A percentile compares a stretch with the other conserved stretches of the same genome.
phyloP scores from a whole-genome alignment of 2,888 invertebrate species.

The Celastrina argiolus region DNA sequence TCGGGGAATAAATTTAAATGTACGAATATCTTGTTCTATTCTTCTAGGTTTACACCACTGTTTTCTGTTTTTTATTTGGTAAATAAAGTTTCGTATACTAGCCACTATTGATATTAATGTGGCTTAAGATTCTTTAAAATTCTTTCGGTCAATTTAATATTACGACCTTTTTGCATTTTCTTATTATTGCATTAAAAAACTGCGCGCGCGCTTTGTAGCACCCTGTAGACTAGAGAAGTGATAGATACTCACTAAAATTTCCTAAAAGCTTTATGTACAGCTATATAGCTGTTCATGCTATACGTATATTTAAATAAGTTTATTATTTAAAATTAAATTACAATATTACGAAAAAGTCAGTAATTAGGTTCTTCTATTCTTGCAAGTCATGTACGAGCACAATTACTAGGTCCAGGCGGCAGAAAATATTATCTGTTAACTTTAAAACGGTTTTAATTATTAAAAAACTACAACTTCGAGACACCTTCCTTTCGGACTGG shows the following conservation, averaged over 20 bases:
- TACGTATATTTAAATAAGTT: neutral
- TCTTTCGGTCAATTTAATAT: neutral
- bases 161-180: neutral
- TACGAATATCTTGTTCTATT: neutral
- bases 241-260: conserved; percentile 55
- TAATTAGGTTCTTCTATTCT: too few species aligned
- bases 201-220: conserved; percentile 47
- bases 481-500: neutral
- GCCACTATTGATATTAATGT: neutral
- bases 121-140: too few species aligned
- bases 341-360: too few species aligned
- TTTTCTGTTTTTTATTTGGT: neutral
- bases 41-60: neutral
- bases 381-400: too few species aligned
- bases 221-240: conserved; percentile 65
- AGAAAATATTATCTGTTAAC: neutral
- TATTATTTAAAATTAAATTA: neutral
- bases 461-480: neutral
- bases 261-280: conserved; percentile 61
- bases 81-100: neutral
- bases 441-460: neutral
- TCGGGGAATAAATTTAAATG: neutral
- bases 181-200: neutral
- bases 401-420: too few species aligned
- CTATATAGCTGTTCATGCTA: conserved; percentile 39